These are phyloP conservation scores for Acridotheres tristis DNA, from an alignment of 2,797 vertebrate genomes.

Conservation along the genomic window DNA sequence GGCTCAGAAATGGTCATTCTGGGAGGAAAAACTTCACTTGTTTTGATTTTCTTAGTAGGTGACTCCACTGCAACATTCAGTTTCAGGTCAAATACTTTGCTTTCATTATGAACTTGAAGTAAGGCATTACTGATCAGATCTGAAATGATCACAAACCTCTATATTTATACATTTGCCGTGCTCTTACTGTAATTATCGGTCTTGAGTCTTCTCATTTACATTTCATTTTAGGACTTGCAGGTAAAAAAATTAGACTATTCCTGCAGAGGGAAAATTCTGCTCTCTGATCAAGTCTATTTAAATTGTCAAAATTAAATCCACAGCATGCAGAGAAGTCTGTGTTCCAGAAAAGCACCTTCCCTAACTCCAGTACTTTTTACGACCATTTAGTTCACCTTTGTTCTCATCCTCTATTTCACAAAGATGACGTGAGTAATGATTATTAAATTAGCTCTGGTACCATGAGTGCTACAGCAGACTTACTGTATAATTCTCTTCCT, in stretches of 20 bases:
- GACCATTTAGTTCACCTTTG: constrained; percentile 36
- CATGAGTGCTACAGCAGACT: constrained; percentile 24
- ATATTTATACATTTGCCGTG: not conserved
- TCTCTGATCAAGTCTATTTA: not conserved
- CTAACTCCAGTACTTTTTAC: not conserved
- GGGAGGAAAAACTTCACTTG: not conserved
- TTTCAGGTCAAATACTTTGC: not conserved
- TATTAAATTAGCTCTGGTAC: constrained; percentile 49
- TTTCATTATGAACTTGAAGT: not conserved
- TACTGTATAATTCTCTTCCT: constrained; percentile 45
- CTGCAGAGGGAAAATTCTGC: not conserved
- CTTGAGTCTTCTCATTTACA: not conserved
- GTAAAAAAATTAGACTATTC: not conserved
- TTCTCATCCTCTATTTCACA: not conserved
- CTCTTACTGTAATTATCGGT: not conserved
- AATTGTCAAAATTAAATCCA: not conserved
- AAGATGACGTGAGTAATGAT: constrained; percentile 42
- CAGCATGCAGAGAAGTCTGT: not conserved
- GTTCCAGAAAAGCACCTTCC: not conserved
- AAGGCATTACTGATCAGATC: not conserved
- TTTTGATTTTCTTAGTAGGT: not conserved
- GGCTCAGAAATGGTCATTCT: not conserved
- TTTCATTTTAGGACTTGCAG: not conserved
- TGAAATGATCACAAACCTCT: not conserved
- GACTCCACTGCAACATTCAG: not conserved